phyloP scores from a whole-genome alignment of 2,888 invertebrate genomes.

The Scrobipalpa atriplicella region DNA sequence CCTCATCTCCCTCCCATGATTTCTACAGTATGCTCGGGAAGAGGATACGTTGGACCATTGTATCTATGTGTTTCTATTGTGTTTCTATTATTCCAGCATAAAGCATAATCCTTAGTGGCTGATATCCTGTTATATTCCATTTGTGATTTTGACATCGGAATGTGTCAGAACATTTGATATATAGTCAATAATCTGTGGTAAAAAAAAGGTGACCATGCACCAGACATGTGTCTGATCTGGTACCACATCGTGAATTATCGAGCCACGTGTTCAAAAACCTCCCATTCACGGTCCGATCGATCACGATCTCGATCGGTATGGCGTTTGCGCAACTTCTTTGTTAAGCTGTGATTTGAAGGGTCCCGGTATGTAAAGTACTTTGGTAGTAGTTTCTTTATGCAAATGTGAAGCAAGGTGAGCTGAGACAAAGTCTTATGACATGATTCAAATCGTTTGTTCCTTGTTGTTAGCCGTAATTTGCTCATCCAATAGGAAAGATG shows the following conservation, averaged over 20 bases:
- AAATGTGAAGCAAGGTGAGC: neutral
- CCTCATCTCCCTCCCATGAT: too few relatives aligned
- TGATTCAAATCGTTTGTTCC: too few relatives aligned
- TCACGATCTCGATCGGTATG: slow-evolving; percentile 42
- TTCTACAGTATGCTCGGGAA: too few relatives aligned
- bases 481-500: too few relatives aligned
- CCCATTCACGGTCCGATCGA: slow-evolving; percentile 47
- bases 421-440: neutral
- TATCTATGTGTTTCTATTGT: too few relatives aligned
- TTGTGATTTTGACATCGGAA: slow-evolving; percentile 28
- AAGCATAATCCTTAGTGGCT: too few relatives aligned
- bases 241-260: neutral
- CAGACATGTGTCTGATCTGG: slow-evolving; percentile 14
- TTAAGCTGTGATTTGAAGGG: slow-evolving; percentile 17
- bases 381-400: slow-evolving; percentile 4
- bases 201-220: slow-evolving; percentile 17
- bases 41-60: too few relatives aligned
- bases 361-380: slow-evolving; percentile 15
- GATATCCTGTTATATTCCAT: neutral
- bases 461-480: too few relatives aligned
- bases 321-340: slow-evolving; percentile 38
- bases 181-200: slow-evolving; percentile 1
- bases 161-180: slow-evolving; percentile 7
- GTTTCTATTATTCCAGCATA: too few relatives aligned
- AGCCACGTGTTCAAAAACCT: slow-evolving; percentile 34